These are phyloP conservation scores for Patella caerulea DNA, from an alignment of 2,888 invertebrate genomes.

Conservation along the genomic window DNA sequence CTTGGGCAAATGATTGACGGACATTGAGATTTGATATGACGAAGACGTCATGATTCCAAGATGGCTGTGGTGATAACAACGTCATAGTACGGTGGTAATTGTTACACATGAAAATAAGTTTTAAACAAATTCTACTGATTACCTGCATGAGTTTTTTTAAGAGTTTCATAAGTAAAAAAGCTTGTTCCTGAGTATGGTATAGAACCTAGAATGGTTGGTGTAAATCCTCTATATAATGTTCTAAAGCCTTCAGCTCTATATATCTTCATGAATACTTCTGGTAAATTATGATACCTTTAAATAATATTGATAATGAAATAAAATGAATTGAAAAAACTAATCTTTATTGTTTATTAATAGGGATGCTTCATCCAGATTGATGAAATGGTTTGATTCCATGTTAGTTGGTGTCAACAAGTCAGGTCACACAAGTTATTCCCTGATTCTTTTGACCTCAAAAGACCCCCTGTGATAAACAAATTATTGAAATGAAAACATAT, in stretches of 20 bases:
- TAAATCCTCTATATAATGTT: constrained; percentile 88
- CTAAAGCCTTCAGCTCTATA: constrained; percentile 83
- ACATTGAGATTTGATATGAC: no score
- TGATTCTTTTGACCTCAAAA: no score
- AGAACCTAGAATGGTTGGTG: constrained; percentile 92
- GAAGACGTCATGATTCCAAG: no score
- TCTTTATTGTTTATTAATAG: background rate
- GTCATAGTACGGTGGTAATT: no score
- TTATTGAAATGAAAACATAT: no score
- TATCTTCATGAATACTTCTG: constrained; percentile 76
- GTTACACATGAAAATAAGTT: constrained; percentile 1
- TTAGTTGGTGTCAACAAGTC: background rate
- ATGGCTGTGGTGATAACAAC: no score
- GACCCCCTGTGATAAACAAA: no score
- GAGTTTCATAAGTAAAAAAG: constrained; percentile 96
- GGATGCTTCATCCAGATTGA: background rate
- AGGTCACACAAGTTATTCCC: background rate
- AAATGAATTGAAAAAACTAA: background rate
- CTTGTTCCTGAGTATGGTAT: constrained; percentile 97
- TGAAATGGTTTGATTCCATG: background rate
- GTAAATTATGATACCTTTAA: constrained; percentile 66
- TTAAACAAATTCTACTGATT: background rate
- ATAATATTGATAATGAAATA: constrained; percentile 9
- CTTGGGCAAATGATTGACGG: no score
- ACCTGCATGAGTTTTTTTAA: constrained; percentile 80